Evolutionary conservation across 1,140 invertebrate species (phyloP), one percentile per base, ranked within the genome.

Genomic region (Ceratoteleas bidentatus): DNA sequence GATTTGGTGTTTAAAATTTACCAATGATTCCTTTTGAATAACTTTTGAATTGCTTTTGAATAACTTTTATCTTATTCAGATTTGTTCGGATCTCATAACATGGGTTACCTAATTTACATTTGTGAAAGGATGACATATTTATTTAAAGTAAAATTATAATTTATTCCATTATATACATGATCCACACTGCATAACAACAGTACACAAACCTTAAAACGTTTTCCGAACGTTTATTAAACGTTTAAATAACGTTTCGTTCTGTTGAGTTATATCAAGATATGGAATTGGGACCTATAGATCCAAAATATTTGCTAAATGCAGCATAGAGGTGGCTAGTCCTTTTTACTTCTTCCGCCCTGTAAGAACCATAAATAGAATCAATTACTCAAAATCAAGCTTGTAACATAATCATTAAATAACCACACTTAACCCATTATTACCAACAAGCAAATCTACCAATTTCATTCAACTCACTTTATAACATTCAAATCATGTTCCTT

Each of bases 291-390:
- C 75, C 84, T 9, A 88, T 86, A 0, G 88, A 85, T 61, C 85
- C 86, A 32, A 90, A 78, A 72, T 89, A 90, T 58, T 90, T 90
- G 13, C 76, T 90, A 15, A 90, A 87, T n/a, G 89, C 89, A n/a
- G 88, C 85, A 60, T 90, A 89, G 57, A 90, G 84, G 40, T 87
- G 85, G 58, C 86, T 84, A 6, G 86, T 88, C 68, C 85, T 84
- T 68, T 90, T 88, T n/a, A 88, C 86, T 80, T 90, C 87, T 57
- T 90, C 86, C 15, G 86, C 83, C 57, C 88, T 90, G 58, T 13
- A 84, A 84, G 34, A 47, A 5, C 36, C 9, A 13, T 38, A 50
- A 14, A 54, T 14, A 43, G 53, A 54, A 54, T 49, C 24, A 38
- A 52, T 15, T 38, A 62, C 6, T 3, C 8, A 43, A 43, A 43